phyloP scores from a whole-genome alignment of 2,797 vertebrate species.

The Rhynchotus rufescens region DNA sequence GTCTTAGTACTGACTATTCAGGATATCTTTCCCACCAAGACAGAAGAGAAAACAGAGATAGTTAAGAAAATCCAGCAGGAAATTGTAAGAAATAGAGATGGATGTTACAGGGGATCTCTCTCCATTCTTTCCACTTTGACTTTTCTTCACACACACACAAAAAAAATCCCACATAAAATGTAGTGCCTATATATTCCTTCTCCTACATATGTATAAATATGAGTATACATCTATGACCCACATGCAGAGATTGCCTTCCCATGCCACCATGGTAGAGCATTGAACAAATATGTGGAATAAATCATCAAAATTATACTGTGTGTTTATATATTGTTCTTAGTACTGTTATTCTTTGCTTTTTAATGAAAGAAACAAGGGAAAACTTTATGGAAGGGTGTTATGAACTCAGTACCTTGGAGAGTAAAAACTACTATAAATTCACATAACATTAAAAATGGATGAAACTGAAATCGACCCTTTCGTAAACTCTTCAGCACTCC shows the following conservation, averaged over 20 bases:
- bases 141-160: neutral
- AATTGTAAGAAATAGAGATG: conserved; percentile 46
- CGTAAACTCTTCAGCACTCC: neutral
- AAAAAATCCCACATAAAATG: conserved; percentile 1
- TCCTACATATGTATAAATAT: neutral
- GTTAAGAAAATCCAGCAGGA: conserved; percentile 50
- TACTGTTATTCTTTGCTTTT: neutral
- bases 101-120: neutral
- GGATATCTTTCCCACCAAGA: neutral
- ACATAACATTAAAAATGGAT: neutral
- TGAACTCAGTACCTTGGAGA: neutral
- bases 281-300: neutral
- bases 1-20: neutral
- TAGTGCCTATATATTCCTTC: neutral
- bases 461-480: neutral
- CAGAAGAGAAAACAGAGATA: conserved; percentile 38
- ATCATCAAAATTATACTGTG: neutral
- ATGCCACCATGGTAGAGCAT: neutral
- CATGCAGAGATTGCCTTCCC: neutral
- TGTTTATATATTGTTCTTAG: neutral
- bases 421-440: neutral
- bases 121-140: conserved; percentile 34
- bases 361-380: neutral
- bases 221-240: neutral
- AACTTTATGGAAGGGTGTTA: neutral